Conservation (phyloP, 2,113 vertebrate species). For the Centropus bengalensis region DNA sequence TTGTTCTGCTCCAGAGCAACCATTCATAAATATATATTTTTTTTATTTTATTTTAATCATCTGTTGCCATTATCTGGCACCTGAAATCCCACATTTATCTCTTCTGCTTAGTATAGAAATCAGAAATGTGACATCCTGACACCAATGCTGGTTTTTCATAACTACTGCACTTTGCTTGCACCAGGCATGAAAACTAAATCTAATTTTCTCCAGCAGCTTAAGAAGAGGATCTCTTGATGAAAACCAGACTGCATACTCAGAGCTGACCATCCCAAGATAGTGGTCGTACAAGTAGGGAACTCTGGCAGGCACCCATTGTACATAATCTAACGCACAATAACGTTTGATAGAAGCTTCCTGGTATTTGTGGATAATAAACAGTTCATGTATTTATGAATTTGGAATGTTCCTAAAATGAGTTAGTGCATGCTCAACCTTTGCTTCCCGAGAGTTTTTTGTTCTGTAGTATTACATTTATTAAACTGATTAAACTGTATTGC, state of each 20-base stretch:
- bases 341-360: conserved; percentile 24
- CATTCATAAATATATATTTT: too few species aligned
- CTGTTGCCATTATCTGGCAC: not conserved
- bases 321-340: conserved; percentile 5
- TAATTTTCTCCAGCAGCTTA: not conserved
- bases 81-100: not conserved
- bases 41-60: not conserved
- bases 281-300: not conserved
- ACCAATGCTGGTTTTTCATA: not conserved
- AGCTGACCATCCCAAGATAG: not conserved
- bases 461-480: not conserved
- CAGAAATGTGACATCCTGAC: not conserved
- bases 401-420: conserved; percentile 51
- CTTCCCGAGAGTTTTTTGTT: conserved; percentile 5
- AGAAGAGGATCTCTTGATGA: not conserved
- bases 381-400: conserved; percentile 10
- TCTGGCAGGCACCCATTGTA: not conserved
- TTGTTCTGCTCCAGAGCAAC: not conserved
- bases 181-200: not conserved
- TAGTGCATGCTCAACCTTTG: not conserved
- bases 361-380: conserved; percentile 38
- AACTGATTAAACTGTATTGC: conserved; percentile 1
- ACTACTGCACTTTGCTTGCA: not conserved
- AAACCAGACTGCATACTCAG: not conserved
- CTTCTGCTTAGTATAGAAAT: not conserved